phyloP scores from a whole-genome alignment of 2,888 invertebrate genomes.

The Keiferia lycopersicella region DNA sequence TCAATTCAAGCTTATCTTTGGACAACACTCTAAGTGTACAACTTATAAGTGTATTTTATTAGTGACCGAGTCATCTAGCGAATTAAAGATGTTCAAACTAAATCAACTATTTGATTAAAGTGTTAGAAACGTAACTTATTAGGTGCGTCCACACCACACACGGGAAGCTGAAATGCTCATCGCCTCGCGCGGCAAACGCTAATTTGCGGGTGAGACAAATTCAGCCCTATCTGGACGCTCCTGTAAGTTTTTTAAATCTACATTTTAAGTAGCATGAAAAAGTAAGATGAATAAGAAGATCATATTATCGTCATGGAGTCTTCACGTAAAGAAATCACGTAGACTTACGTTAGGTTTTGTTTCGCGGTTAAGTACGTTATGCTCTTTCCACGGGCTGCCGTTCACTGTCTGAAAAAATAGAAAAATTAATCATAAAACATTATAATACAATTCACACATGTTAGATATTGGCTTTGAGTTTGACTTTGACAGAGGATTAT shows the following conservation, averaged over 20 bases:
- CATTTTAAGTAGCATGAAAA: not conserved
- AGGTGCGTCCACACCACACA: no score
- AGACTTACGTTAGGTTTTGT: not conserved
- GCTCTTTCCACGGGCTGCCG: not conserved
- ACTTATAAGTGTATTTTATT: no score
- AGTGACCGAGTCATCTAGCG: no score
- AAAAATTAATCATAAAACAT: not conserved
- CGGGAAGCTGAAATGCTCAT: no score
- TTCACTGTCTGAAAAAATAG: slow-evolving; percentile 14
- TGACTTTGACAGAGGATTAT: no score
- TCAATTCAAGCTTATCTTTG: no score
- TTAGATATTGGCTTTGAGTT: not conserved
- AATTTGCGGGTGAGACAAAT: no score
- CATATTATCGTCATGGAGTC: not conserved
- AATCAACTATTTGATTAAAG: not conserved
- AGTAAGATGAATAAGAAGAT: not conserved
- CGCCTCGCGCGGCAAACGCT: no score
- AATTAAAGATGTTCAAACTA: no score
- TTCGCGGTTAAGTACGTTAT: slow-evolving; percentile 6
- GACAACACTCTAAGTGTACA: no score
- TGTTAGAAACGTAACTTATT: slow-evolving; percentile 4
- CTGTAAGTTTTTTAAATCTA: not conserved
- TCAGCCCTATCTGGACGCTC: no score
- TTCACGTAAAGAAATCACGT: not conserved
- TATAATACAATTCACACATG: not conserved